Conservation (phyloP, 1,140 invertebrate species). For the Anthonomus grandis region DNA sequence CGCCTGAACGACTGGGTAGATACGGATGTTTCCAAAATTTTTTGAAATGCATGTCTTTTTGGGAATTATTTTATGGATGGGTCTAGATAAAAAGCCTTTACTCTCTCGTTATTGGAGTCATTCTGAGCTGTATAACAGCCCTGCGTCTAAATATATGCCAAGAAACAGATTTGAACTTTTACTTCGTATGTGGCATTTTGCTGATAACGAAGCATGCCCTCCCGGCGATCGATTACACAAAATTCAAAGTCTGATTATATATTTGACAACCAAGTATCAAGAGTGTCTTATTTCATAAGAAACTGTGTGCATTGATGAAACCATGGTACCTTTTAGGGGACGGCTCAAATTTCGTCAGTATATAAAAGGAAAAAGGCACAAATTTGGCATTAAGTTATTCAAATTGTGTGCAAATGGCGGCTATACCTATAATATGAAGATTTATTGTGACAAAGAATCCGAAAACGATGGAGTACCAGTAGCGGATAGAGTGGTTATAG, state of each 20-base stretch:
- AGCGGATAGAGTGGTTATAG: neutral
- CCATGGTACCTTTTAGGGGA: too few species aligned
- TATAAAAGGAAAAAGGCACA: neutral
- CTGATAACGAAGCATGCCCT: neutral
- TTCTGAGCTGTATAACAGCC: neutral
- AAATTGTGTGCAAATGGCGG: neutral
- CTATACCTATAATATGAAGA: too few species aligned
- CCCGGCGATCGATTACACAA: neutral
- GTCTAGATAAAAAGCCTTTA: neutral
- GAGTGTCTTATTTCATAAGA: neutral
- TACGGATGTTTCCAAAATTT: too few species aligned
- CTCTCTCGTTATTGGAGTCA: slow-evolving; percentile 1
- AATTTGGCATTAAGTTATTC: neutral
- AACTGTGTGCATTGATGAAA: too few species aligned
- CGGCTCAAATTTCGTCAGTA: neutral
- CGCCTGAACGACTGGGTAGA: neutral
- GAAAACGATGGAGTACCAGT: neutral
- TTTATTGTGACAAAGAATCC: neutral
- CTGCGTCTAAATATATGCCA: slow-evolving; percentile 1
- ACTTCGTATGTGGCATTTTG: neutral
- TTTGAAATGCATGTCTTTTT: neutral
- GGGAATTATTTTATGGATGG: slow-evolving; percentile 1
- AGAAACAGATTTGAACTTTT: slow-evolving; percentile 12
- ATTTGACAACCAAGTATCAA: neutral
- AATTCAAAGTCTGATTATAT: neutral